Evolutionary conservation across 2,888 invertebrate species (phyloP), one percentile per base, ranked within the genome.

Genomic region (Coelopa pilipes): DNA sequence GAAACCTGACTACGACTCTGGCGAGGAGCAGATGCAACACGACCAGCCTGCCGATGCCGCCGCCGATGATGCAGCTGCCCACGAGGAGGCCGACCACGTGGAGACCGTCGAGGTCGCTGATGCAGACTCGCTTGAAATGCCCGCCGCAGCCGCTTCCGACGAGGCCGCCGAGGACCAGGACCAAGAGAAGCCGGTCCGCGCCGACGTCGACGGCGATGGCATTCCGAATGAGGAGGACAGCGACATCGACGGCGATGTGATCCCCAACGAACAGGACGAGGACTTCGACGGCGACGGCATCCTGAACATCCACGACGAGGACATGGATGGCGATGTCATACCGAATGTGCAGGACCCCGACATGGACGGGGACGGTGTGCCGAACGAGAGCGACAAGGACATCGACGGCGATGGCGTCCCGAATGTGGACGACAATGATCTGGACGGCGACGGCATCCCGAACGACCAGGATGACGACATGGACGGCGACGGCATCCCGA

Each of bases 361-460:
- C 70, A 80, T 85, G n/a, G 84, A 90, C 77, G 87, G 89, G 72
- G 90, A 90, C 83, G 84, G 84, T 74, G 82, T 83, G 75, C 84
- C 83, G 19, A 85, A 85, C 80, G 79, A 90, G 80, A 89, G 90
- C 73, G 85, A 82, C 88, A 79, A 82, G 69, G 84, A 86, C 65
- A 81, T 85, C 13, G 84, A 90, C 79, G 87, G 89, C 71, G 90
- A 90, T 82, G 84, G 84, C 57, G 82, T 84, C 88, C 88, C 77
- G 80, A 89, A 79, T 79, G 82, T 81, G 21, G 80, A 85, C 68
- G 82, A 83, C 59, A 79, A 79, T 65, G 85, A 85, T 62, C 80
- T 85, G 46, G 84, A 83, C 70, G 82, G 82, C 63, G 84, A 85
- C 78, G 84, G 83, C n/a, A 81, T 84, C 72, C 81, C 79, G 4